phyloP scores from a whole-genome alignment of 2,888 invertebrate genomes.

The Caenorhabditis japonica region DNA sequence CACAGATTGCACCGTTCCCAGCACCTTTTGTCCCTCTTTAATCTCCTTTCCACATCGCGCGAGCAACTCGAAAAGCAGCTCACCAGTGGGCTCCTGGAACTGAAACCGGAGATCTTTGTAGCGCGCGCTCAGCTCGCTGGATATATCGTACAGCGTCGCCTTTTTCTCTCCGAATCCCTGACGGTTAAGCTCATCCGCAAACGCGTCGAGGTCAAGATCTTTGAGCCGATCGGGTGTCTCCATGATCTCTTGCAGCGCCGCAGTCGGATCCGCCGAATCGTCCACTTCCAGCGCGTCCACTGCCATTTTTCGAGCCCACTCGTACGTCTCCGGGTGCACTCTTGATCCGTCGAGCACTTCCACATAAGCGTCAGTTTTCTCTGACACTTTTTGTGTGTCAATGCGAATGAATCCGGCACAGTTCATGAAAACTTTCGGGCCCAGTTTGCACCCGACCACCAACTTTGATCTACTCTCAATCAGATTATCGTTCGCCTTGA shows the following conservation, averaged over 20 bases:
- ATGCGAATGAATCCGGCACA: slow-evolving; percentile 99
- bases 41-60: slow-evolving; percentile 44
- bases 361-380: slow-evolving; percentile 69
- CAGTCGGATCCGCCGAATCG: slow-evolving; percentile 83
- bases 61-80: slow-evolving; percentile 36
- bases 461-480: slow-evolving; percentile 84
- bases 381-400: slow-evolving; percentile 86
- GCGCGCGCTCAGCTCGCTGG: slow-evolving; percentile 92
- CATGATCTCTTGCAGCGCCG: slow-evolving; percentile 95
- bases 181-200: slow-evolving; percentile 94
- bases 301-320: slow-evolving; percentile 99
- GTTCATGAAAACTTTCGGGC: slow-evolving; percentile 97
- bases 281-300: slow-evolving; percentile 95
- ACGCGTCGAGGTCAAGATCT: slow-evolving; percentile 96
- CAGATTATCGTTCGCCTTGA: slow-evolving; percentile 65
- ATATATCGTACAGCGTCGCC: slow-evolving; percentile 95
- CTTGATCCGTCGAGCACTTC: slow-evolving; percentile 92
- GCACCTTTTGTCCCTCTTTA: slow-evolving; percentile 31
- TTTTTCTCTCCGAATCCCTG: slow-evolving; percentile 83
- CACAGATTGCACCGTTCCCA: slow-evolving; percentile 52
- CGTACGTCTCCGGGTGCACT: slow-evolving; percentile 98
- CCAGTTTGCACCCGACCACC: slow-evolving; percentile 95
- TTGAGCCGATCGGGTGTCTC: slow-evolving; percentile 85
- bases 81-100: slow-evolving; percentile 50
- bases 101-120: slow-evolving; percentile 73